Percentiles rank a stretch among this genome's conserved stretches.
phyloP scores from a whole-genome alignment of 2,113 vertebrate species.

The Syrrhaptes paradoxus region DNA sequence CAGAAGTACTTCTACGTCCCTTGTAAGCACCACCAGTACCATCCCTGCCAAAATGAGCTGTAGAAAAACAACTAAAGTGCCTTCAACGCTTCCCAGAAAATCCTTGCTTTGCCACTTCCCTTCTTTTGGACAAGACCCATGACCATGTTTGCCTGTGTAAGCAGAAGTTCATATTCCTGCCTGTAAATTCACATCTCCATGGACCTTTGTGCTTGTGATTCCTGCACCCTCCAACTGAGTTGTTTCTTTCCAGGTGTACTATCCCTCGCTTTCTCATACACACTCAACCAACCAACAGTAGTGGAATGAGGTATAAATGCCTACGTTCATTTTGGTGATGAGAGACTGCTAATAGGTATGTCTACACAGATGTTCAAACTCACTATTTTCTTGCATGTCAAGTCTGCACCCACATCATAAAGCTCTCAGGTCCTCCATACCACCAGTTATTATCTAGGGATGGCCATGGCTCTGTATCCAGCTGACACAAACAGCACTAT shows the following conservation, averaged over 20 bases:
- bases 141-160: not conserved
- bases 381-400: fast-evolving
- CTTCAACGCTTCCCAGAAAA: not conserved
- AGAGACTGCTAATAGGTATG: not conserved
- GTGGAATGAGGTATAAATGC: not conserved
- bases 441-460: not conserved
- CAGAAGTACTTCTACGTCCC: not conserved
- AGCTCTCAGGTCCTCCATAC: not conserved
- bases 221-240: not conserved
- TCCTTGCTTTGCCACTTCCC: not conserved
- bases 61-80: not conserved
- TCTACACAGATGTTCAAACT: not conserved
- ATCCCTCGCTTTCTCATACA: fast-evolving
- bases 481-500: not conserved
- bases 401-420: not conserved
- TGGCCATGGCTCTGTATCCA: not conserved
- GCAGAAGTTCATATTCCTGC: not conserved
- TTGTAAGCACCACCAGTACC: not conserved
- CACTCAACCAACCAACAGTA: not conserved
- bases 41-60: not conserved
- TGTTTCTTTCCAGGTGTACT: not conserved
- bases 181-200: not conserved
- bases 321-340: not conserved
- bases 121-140: not conserved
- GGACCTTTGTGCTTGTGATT: not conserved